phyloP scores from a whole-genome alignment of 2,113 vertebrate species.

The Phainopepla nitens region DNA sequence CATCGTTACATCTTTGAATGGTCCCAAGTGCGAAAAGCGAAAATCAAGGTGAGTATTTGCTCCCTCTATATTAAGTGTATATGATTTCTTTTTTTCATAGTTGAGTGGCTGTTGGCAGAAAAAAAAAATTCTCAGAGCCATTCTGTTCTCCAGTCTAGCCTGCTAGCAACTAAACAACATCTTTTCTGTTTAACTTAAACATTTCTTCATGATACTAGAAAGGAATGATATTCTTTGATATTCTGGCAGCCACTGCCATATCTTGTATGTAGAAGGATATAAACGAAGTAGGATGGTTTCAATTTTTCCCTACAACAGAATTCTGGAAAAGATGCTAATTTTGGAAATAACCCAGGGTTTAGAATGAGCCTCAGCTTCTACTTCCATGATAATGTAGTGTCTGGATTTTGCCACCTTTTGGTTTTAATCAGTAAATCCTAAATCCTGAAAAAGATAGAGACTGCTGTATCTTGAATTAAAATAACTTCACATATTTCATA shows the following conservation, averaged over 20 bases:
- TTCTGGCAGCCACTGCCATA: background rate
- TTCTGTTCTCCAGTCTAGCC: background rate
- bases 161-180: background rate
- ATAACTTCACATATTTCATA: background rate
- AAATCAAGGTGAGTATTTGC: conserved; percentile 92
- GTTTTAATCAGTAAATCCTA: background rate
- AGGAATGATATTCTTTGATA: background rate
- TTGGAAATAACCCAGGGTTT: background rate
- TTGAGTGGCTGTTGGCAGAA: conserved; percentile 84
- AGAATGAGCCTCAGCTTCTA: background rate
- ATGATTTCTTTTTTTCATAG: conserved; percentile 94
- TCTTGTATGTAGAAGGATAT: background rate
- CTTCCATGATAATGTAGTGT: background rate
- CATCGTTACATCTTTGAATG: conserved; percentile 90
- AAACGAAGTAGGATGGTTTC: background rate
- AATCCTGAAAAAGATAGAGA: background rate
- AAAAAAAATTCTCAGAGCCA: conserved; percentile 2
- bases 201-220: background rate
- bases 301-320: background rate
- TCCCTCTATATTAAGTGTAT: conserved; percentile 93
- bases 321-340: background rate
- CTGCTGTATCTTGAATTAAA: background rate
- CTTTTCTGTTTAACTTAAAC: background rate
- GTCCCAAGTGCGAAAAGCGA: conserved; percentile 90
- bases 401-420: background rate